These are phyloP conservation scores for Lepidothrix coronata DNA, from an alignment of 2,113 vertebrate species.

Conservation along the genomic window DNA sequence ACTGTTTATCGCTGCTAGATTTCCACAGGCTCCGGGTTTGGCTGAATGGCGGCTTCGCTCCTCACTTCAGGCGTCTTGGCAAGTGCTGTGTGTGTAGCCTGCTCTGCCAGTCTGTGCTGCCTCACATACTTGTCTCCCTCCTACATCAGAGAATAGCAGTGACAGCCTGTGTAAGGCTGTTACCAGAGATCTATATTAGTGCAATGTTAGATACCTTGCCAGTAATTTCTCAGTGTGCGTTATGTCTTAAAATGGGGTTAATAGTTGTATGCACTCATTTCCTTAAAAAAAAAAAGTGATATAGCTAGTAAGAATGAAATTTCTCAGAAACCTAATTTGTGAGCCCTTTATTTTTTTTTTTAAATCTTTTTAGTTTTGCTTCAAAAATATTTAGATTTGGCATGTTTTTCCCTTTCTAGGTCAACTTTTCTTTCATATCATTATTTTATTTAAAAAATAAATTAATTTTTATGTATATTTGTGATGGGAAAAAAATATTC, in stretches of 20 bases:
- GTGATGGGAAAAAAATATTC: neutral
- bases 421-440: neutral
- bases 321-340: neutral
- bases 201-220: constrained; percentile 23
- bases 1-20: constrained; percentile 18
- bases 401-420: neutral
- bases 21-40: neutral
- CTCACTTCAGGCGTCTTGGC: constrained; percentile 37
- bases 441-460: neutral
- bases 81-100: constrained; percentile 27
- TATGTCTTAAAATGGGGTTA: constrained; percentile 24
- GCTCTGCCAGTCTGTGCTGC: constrained; percentile 57
- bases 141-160: constrained; percentile 43
- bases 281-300: neutral
- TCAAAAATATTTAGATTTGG: neutral
- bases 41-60: constrained; percentile 21
- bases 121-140: constrained; percentile 56
- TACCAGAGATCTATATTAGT: constrained; percentile 45
- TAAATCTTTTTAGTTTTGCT: neutral
- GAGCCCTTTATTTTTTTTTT: neutral
- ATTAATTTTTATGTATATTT: neutral
- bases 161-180: constrained; percentile 45
- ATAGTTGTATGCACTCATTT: constrained; percentile 1
- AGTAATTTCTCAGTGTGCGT: constrained; percentile 11
- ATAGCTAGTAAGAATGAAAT: neutral